Evolutionary conservation across 1,140 invertebrate genomes (phyloP).

Genomic region (Charaxes varanes): DNA sequence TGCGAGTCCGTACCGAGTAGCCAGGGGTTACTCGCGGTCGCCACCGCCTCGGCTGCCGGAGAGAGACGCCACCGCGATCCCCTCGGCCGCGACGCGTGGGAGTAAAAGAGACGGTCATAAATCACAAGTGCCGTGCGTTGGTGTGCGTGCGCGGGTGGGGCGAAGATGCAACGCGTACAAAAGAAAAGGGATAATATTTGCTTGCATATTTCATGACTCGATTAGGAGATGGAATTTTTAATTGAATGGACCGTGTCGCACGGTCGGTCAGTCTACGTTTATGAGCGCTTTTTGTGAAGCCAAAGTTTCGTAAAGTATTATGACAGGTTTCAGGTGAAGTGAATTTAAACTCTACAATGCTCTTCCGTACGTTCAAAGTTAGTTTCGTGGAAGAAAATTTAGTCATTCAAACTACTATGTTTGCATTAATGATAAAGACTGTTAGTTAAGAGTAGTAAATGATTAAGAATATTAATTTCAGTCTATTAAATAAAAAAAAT

Average conservation of each 20-base stretch:
- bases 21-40: slow-evolving; percentile 71
- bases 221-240: slow-evolving; percentile 74
- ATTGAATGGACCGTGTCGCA: slow-evolving; percentile 63
- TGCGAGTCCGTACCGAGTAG: slow-evolving; percentile 64
- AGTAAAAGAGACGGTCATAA: slow-evolving; percentile 46
- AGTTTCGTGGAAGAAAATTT: too few relatives aligned
- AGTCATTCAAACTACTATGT: too few relatives aligned
- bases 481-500: slow-evolving; percentile 1
- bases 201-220: slow-evolving; percentile 74
- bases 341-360: slow-evolving; percentile 8
- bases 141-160: slow-evolving; percentile 72
- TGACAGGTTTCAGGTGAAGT: slow-evolving; percentile 7
- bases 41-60: slow-evolving; percentile 53
- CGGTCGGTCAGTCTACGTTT: slow-evolving; percentile 58
- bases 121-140: slow-evolving; percentile 62
- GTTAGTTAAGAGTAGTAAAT: too few relatives aligned
- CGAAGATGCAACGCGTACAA: slow-evolving; percentile 70
- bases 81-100: slow-evolving; percentile 28
- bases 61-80: slow-evolving; percentile 39
- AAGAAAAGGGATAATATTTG: slow-evolving; percentile 74
- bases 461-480: too few relatives aligned
- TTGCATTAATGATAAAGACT: too few relatives aligned
- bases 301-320: slow-evolving; percentile 11
- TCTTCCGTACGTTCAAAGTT: too few relatives aligned
- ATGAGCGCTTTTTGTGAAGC: slow-evolving; percentile 14